Percentiles rank a stretch among this genome's conserved stretches.
Conservation (phyloP, 1,140 invertebrate genomes). For the Calosoma granatense region DNA sequence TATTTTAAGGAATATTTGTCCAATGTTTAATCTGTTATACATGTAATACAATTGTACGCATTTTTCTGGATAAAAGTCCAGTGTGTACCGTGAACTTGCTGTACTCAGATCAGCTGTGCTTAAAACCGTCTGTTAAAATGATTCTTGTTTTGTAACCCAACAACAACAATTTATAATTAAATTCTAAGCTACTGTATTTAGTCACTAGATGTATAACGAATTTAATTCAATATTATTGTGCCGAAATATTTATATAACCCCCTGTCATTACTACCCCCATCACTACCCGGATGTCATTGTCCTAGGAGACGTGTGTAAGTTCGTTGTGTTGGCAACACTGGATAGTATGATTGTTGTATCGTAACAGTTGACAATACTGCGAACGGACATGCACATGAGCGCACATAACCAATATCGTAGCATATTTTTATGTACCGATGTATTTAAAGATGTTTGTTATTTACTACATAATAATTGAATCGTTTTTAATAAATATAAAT, state of each 20-base stretch:
- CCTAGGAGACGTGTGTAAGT: neutral
- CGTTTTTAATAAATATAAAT: slow-evolving; percentile 5
- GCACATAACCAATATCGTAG: slow-evolving; percentile 2
- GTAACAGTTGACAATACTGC: neutral
- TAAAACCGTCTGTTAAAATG: neutral
- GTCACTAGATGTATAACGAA: neutral
- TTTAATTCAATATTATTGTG: neutral
- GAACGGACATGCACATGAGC: neutral
- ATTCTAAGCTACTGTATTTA: neutral
- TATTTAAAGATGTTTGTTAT: slow-evolving; percentile 5
- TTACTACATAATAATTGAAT: neutral
- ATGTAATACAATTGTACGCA: neutral
- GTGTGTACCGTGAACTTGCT: too few species aligned
- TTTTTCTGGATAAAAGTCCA: neutral
- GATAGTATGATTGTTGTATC: neutral
- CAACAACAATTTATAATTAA: neutral
- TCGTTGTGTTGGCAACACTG: neutral
- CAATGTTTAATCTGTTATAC: too few species aligned
- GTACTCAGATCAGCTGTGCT: neutral
- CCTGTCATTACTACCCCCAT: too few species aligned
- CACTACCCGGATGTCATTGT: too few species aligned
- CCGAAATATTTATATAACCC: slow-evolving; percentile 6
- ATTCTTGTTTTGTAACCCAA: neutral
- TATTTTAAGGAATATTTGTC: too few species aligned
- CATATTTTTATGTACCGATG: slow-evolving; percentile 6